Conservation (phyloP, 2,113 vertebrate species). For the Platysternon megacephalum region DNA sequence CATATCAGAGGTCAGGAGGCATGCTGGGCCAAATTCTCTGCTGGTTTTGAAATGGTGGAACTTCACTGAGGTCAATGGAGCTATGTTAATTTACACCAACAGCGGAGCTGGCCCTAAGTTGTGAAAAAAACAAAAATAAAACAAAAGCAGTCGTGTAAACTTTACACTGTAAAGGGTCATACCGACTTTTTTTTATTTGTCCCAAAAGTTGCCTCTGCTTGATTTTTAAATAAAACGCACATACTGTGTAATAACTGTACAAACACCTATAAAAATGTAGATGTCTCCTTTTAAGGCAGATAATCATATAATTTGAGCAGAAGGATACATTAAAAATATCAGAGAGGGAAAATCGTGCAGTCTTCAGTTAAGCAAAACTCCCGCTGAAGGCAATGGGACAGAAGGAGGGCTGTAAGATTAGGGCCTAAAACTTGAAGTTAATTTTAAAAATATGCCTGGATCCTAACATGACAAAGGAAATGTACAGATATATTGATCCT, state of each 20-base stretch:
- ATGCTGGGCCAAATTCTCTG: neutral
- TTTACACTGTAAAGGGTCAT: neutral
- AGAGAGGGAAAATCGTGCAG: neutral
- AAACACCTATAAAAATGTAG: neutral
- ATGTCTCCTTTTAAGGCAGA: neutral
- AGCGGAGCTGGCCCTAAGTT: neutral
- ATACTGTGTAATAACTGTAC: neutral
- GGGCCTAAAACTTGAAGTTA: neutral
- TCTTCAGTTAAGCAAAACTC: neutral
- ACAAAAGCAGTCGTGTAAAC: too few relatives aligned
- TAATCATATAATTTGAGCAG: neutral
- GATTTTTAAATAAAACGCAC: neutral
- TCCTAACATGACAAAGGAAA: neutral
- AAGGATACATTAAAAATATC: neutral
- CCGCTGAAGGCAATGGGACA: neutral
- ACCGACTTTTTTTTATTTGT: rapidly evolving
- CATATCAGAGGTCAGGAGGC: neutral
- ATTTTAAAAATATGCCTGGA: neutral
- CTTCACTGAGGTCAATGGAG: neutral
- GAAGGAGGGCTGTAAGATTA: neutral
- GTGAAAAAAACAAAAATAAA: neutral
- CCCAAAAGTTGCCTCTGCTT: neutral
- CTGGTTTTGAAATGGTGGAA: neutral
- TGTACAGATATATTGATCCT: neutral
- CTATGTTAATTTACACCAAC: neutral